phyloP scores from a whole-genome alignment of 2,888 invertebrate species.

The Clitarchus hookeri region DNA sequence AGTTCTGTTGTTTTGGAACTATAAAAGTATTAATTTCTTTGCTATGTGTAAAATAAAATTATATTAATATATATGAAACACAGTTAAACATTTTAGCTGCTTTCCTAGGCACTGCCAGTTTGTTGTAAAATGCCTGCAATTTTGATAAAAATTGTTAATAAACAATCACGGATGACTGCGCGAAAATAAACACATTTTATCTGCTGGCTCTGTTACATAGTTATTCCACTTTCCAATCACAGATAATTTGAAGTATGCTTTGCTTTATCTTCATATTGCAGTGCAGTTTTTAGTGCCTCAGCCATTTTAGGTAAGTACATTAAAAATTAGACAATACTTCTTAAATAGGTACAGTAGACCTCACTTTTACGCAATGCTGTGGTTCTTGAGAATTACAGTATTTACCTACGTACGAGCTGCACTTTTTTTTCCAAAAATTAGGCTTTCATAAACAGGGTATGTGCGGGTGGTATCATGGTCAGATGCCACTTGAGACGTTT shows the following conservation, averaged over 20 bases:
- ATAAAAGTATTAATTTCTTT: conserved; percentile 25
- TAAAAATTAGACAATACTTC: no score
- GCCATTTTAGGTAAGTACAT: no score
- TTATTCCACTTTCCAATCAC: conserved; percentile 1
- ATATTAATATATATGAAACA: conserved; percentile 28
- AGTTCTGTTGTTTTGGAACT: conserved; percentile 25
- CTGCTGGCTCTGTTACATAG: conserved; percentile 16
- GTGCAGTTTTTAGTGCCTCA: no score
- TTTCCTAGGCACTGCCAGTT: conserved; percentile 38
- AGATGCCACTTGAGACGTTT: no score
- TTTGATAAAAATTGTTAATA: conserved; percentile 32
- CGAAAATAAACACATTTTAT: conserved; percentile 22
- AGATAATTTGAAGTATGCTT: neutral
- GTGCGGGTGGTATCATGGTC: no score
- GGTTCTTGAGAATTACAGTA: no score
- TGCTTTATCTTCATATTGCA: no score
- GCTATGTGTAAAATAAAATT: conserved; percentile 27
- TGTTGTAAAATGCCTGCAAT: conserved; percentile 38
- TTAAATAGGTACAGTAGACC: no score
- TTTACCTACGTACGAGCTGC: no score
- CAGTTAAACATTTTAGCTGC: conserved; percentile 34
- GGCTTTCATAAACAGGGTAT: no score
- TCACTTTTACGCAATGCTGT: no score
- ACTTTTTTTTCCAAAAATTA: no score
- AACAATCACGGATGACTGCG: conserved; percentile 19